A percentile compares a stretch with the other conserved stretches of the same genome.
Evolutionary conservation across 2,888 invertebrate genomes (phyloP).

Genomic region (Ametastegia equiseti): DNA sequence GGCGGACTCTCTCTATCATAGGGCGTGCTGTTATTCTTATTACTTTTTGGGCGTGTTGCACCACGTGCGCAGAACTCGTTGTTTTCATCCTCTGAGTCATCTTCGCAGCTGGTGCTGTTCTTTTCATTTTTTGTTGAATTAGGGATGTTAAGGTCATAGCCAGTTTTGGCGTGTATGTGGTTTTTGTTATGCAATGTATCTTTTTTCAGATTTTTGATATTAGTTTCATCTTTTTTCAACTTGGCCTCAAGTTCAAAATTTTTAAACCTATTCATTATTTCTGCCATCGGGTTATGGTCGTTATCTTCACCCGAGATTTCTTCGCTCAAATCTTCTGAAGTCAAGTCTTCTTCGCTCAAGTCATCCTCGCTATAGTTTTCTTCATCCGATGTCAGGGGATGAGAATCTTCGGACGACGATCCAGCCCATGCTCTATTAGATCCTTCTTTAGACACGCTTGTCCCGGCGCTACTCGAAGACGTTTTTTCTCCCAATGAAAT

Average conservation of each 20-base stretch:
- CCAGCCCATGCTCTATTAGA: not conserved
- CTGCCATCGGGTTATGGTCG: not conserved
- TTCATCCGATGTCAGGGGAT: not conserved
- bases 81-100: conserved; percentile 51
- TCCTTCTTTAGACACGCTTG: not conserved
- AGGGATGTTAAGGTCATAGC: not conserved
- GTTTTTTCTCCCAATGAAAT: not conserved
- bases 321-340: not conserved
- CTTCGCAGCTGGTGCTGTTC: conserved; percentile 37
- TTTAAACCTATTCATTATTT: too few relatives aligned
- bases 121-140: not conserved
- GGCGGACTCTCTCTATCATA: not conserved
- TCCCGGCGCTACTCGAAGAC: not conserved
- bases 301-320: not conserved
- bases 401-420: not conserved
- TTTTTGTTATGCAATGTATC: not conserved
- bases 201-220: too few relatives aligned
- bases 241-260: too few relatives aligned
- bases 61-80: conserved; percentile 63
- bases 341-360: not conserved
- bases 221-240: too few relatives aligned
- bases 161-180: not conserved
- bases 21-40: not conserved
- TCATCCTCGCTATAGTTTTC: not conserved
- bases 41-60: conserved; percentile 56